Evolutionary conservation across 2,797 vertebrate genomes (phyloP), one percentile per base, ranked within the genome.

Genomic region (Brotula barbata): DNA sequence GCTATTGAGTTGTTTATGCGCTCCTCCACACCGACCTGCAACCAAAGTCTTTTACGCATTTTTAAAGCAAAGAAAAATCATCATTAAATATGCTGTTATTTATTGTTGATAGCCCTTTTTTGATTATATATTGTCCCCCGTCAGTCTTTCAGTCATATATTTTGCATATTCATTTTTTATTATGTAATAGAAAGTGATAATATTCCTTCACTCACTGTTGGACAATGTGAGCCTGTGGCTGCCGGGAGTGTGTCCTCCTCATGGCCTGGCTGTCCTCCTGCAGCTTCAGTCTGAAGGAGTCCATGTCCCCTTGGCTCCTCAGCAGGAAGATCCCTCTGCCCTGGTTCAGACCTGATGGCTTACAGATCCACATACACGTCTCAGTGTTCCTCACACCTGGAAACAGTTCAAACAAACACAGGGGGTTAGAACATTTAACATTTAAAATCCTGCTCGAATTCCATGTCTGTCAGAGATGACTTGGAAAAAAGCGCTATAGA

Each of bases 321-420:
- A 97, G 86, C 62, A 97, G 92, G 66, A 94, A 96, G 82, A 97
- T 96, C 21, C 94, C 96, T 69, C 83, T 88, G 3, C 95, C 95
- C 86, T 93, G 94, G 85, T 95, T 96, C 52, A 91, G 89, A 42
- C 89, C 89, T 0, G 93, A 92, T 1, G 94, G 95, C 80, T 98
- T 97, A 77, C 94, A 96, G 86, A 98, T 97, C 95, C 94, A 98
- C 17, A 91, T 89, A 70, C 82, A 89, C 61, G 9, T 58, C 68
- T 77, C 73, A 3, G 33, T 74, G 53, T n/a, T 65, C 28, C 46
- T 72, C 63, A 58, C 50, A 59, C 49, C 89, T 90, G 74, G n/a
- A 16, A 36, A 63, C 14, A 40, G 52, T 17, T 20, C 4, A 43
- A 17, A 58, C 33, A 31, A 68, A 14, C 22, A 39, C 34, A 48